phyloP scores from a whole-genome alignment of 2,797 vertebrate genomes.

The Buceros bicornis region DNA sequence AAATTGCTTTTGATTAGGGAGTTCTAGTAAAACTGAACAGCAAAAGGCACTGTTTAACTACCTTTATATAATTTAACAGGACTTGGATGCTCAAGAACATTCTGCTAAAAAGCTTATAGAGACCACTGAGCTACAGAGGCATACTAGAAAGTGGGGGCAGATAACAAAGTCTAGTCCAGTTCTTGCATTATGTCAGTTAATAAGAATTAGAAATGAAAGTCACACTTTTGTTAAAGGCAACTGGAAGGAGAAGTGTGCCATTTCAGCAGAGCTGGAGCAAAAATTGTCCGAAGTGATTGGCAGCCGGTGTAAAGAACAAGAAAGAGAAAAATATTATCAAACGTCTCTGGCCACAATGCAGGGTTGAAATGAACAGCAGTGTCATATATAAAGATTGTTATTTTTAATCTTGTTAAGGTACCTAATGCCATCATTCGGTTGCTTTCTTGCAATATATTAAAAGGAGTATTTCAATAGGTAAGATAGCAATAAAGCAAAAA shows the following conservation, averaged over 20 bases:
- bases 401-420: constrained; percentile 23
- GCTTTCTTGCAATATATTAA: constrained; percentile 22
- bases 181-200: neutral
- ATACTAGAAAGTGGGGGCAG: neutral
- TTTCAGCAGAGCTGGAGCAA: constrained; percentile 42
- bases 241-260: neutral
- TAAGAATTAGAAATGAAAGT: constrained; percentile 31
- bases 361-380: constrained; percentile 11
- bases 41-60: neutral
- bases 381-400: neutral
- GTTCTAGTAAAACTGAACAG: neutral
- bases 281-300: constrained; percentile 10
- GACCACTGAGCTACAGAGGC: neutral
- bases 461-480: constrained; percentile 14
- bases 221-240: neutral
- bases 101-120: neutral
- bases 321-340: constrained; percentile 35
- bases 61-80: neutral
- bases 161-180: neutral
- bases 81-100: neutral
- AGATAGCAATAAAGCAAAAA: constrained; percentile 5
- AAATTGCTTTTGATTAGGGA: neutral
- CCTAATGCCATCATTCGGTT: neutral
- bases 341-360: neutral
- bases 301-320: neutral